Evolutionary conservation across 2,888 invertebrate species (phyloP), one percentile per base, ranked within the genome.

Genomic region (Acrocera orbiculus): DNA sequence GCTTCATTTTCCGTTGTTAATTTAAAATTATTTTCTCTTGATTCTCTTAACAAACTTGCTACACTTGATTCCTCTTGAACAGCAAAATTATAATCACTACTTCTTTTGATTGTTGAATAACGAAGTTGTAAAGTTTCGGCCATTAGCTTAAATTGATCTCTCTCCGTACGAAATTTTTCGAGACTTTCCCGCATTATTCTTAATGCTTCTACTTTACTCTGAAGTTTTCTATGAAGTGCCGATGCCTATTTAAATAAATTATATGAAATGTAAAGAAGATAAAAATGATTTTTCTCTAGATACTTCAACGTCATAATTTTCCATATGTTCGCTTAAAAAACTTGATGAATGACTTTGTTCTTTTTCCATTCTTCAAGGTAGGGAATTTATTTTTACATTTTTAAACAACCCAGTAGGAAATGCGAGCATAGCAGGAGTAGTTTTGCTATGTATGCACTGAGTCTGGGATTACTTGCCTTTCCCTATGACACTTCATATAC

Each of bases 161-260:
- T 62, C 51, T 87, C 82, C 47, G 71, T 72, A 38, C 76, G 72
- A 51, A 77, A 80, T 56, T 76, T 73, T 46, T 81, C 79, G 37
- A 86, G 56, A 50, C 85, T 82, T 46, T 71, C 69, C 40, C 73
- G 76, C 52, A 86, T 64, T 39, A 83, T 78, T n/a, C 74, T 62
- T 23, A 87, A 54, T 3, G 85, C 85, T 56, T 85, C 83, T 32
- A 77, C 67, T 57, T 87, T 86, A 49, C 82, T 77, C 49, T 80
- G 76, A 16, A 85, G 59, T 56, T 82, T 83, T 40, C 76, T 69
- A 49, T 70, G 69, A 13, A 76, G 53, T 3, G 71, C 72, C 8
- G 69, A 67, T 45, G 70, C 70, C 73, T 74, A 51, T 4, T 34
- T 42, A 43, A 34, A 22, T 14, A 4, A 14, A 13, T 14, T 6